Base-by-base conservation (phyloP, 2,797 vertebrate genomes). In the Enteromius mattozi region DNA sequence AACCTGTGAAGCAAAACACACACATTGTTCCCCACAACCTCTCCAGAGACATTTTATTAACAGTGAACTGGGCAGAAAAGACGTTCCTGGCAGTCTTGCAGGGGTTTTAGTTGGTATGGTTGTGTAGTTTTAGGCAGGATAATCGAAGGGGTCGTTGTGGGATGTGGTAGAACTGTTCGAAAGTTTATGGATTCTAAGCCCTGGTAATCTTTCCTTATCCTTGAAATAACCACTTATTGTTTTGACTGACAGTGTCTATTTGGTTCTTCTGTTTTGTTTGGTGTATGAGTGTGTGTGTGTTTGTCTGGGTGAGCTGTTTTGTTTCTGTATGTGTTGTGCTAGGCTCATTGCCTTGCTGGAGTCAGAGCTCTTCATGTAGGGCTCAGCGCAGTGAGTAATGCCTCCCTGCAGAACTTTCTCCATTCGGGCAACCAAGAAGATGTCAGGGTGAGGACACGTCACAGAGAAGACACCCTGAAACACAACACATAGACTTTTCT, bases 351-450 rank as follows among this genome's bases (percentile, higher is more conserved):
- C 98, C 97, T 99, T 99, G 70, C 96, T 92, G 0, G 97, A 98
- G 92, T 99, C 98, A 0, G 97, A 98, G 91, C 95, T 99, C 93
- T 96, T 99, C 97, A 97, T 98, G 87, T 99, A 99, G 0, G 98
- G 97, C 27, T 99, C 98, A 17, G 97, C 97, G 78, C 97, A 99
- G 74, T 99, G 98, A 0, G 97, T 90, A 87, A 99, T 97, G 65
- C 98, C 97, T 24, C 98, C 98, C 81, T 99, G 98, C 9, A 99
- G 94, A 6, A 99, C 96, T 87, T 99, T 99, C 91, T 99, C 98
- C 80, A 99, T 95, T 87, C 97, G 94, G 42, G 98, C 98, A 91
- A 99, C 96, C 0, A 99, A 94, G 91, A 99, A 99, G 93, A 99
- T 98, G 87, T 99, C 98, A 1, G 97, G 96, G 86, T 99, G 98